Percentiles rank a stretch among this genome's conserved stretches.
Conservation (phyloP, 2,888 invertebrate genomes). For the Eupithecia tripunctaria region DNA sequence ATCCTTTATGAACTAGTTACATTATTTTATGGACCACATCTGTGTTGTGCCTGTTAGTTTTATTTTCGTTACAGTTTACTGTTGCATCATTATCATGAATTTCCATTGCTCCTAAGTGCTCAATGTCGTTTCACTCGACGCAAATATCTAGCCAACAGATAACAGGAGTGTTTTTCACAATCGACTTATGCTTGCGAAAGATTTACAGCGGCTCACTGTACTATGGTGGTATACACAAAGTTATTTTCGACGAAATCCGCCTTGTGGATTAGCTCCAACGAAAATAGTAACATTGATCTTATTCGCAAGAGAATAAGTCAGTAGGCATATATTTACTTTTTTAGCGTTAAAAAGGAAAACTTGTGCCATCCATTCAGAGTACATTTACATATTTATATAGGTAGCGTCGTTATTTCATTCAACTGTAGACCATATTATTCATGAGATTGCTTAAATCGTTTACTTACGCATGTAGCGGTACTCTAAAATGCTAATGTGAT, state of each 20-base stretch:
- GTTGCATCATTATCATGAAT: constrained; percentile 53
- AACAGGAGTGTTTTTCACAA: constrained; percentile 71
- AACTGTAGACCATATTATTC: constrained; percentile 2
- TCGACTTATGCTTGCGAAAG: constrained; percentile 71
- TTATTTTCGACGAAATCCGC: constrained; percentile 80
- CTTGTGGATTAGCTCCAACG: constrained; percentile 76
- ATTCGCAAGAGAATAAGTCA: constrained; percentile 72
- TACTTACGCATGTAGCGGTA: background rate
- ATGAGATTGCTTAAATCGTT: background rate
- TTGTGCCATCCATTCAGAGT: constrained; percentile 59
- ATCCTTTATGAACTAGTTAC: constrained; percentile 29
- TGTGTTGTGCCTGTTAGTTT: constrained; percentile 50
- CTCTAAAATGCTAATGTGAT: background rate
- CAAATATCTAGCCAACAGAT: constrained; percentile 55
- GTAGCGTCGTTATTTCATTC: constrained; percentile 34
- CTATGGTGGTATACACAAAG: constrained; percentile 68
- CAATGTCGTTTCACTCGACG: constrained; percentile 53
- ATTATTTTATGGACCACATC: constrained; percentile 41
- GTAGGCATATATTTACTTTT: constrained; percentile 68
- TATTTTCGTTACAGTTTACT: constrained; percentile 48
- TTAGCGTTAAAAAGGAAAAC: constrained; percentile 60
- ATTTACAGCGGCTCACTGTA: constrained; percentile 68
- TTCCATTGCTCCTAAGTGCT: constrained; percentile 53
- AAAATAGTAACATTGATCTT: constrained; percentile 82
- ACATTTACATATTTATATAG: constrained; percentile 59